Conservation (phyloP, 2,113 vertebrate genomes). For the Thamnaconus septentrionalis region DNA sequence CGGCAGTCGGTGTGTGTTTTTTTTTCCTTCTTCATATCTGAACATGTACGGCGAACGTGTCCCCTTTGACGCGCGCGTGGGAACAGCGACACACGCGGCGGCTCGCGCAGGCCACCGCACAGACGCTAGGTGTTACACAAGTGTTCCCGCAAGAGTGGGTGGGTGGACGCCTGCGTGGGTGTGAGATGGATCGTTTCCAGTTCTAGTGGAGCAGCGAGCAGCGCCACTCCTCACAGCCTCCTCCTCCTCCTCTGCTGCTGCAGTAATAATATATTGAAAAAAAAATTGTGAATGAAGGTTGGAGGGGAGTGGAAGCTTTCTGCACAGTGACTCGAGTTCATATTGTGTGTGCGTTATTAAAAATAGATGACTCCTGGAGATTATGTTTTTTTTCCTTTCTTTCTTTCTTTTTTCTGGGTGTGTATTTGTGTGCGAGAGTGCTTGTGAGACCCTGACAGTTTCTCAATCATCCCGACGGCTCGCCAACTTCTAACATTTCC, state of each 20-base stretch:
- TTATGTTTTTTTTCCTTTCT: constrained; percentile 7
- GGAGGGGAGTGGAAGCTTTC: constrained; percentile 4
- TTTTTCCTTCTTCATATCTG: neutral
- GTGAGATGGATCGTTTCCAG: constrained; percentile 59
- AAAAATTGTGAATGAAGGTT: constrained; percentile 12
- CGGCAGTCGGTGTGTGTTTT: too few species aligned
- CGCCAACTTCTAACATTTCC: constrained; percentile 13
- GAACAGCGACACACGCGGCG: constrained; percentile 22
- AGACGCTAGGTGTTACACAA: constrained; percentile 35
- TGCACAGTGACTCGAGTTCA: constrained; percentile 5
- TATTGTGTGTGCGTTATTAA: constrained; percentile 26
- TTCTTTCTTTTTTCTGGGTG: neutral
- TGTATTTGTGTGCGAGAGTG: too few species aligned
- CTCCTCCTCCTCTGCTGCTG: neutral
- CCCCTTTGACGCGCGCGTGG: constrained; percentile 8
- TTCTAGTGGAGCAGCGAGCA: constrained; percentile 10
- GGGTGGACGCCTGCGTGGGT: constrained; percentile 27
- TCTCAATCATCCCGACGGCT: constrained; percentile 29
- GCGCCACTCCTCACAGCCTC: constrained; percentile 9
- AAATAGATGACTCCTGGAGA: constrained; percentile 32
- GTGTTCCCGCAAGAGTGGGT: constrained; percentile 20
- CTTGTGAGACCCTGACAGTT: constrained; percentile 3
- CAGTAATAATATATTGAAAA: constrained; percentile 11
- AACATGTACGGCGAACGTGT: constrained; percentile 5
- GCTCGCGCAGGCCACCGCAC: constrained; percentile 1